Conservation (phyloP, 2,113 vertebrate genomes). For the Eolophus roseicapilla region DNA sequence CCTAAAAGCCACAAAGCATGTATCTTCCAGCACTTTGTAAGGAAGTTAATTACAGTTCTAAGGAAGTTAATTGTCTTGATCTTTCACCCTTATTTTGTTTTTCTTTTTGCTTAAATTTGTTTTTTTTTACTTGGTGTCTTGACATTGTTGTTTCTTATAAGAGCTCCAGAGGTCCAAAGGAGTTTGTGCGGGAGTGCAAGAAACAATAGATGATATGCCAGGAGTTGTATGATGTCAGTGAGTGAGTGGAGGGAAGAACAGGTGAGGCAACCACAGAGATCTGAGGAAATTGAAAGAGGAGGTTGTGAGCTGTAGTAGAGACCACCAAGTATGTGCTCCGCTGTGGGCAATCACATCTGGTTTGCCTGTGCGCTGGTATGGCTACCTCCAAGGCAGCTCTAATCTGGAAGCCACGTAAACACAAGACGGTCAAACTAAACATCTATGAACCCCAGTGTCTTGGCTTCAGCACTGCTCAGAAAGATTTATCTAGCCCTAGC, state of each 20-base stretch:
- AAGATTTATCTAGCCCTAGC: neutral
- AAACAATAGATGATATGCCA: neutral
- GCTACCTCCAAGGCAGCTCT: neutral
- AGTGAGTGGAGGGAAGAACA: neutral
- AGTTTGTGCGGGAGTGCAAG: neutral
- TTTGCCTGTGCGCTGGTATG: neutral
- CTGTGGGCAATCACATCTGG: neutral
- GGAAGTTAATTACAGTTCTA: neutral
- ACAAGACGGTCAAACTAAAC: neutral
- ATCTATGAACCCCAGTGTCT: neutral
- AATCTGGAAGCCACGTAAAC: neutral
- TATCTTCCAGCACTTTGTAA: neutral
- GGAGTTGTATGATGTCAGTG: neutral
- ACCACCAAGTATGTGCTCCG: fast-evolving
- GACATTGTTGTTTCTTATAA: neutral
- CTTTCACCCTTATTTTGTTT: neutral
- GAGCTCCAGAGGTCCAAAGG: neutral
- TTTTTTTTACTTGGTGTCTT: neutral
- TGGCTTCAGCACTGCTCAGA: neutral
- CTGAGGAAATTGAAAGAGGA: neutral
- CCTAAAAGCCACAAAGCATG: neutral
- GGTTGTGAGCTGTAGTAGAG: neutral
- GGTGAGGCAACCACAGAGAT: neutral
- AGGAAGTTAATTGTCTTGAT: neutral
- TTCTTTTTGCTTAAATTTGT: neutral